A percentile compares a stretch with the other conserved stretches of the same genome.
phyloP scores from a whole-genome alignment of 2,888 invertebrate genomes.

The Trichacis sp. region DNA sequence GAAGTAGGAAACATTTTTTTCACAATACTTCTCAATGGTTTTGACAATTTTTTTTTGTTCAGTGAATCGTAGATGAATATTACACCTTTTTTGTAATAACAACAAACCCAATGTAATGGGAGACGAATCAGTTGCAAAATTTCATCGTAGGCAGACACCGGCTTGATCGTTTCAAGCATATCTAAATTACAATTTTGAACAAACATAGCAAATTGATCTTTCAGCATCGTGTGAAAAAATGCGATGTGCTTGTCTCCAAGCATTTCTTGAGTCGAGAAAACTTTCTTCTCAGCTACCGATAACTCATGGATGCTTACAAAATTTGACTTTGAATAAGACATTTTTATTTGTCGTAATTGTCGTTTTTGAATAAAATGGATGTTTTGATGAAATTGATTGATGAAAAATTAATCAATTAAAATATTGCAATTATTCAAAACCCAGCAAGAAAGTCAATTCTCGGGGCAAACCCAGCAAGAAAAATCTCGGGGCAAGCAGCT shows the following conservation, averaged over 20 bases:
- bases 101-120: not conserved
- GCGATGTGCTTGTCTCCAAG: not conserved
- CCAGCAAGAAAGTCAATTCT: too few relatives aligned
- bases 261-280: too few relatives aligned
- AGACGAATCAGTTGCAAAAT: not conserved
- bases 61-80: not conserved
- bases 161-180: slow-evolving; percentile 1
- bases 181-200: not conserved
- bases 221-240: slow-evolving; percentile 3
- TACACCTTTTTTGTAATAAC: not conserved
- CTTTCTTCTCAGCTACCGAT: too few relatives aligned
- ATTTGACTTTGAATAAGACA: too few relatives aligned
- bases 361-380: too few relatives aligned
- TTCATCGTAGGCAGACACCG: not conserved
- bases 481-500: too few relatives aligned
- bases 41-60: not conserved
- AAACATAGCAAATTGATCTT: not conserved
- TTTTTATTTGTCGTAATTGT: too few relatives aligned
- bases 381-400: too few relatives aligned
- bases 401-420: too few relatives aligned
- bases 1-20: not conserved
- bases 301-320: too few relatives aligned
- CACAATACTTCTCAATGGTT: not conserved
- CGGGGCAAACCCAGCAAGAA: too few relatives aligned
- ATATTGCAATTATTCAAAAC: too few relatives aligned